Evolutionary conservation across 2,797 vertebrate genomes (phyloP), one percentile per base, ranked within the genome.

Genomic region (Steatocranus sp.): DNA sequence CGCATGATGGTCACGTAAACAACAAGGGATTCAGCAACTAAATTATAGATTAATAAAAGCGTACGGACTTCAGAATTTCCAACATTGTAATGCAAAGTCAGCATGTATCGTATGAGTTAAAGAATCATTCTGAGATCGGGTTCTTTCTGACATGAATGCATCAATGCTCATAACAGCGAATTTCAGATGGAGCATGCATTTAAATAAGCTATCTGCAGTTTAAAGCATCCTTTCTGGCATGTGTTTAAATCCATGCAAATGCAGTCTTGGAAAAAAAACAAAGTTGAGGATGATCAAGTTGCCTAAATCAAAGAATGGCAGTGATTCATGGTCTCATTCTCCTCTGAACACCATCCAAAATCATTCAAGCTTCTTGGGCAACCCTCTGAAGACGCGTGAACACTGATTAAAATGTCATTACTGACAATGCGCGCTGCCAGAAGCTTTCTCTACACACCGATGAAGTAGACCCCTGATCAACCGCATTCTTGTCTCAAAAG

Each of bases 331-430:
- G 76, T 83, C 68, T 80, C 32, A 78, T 80, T 91, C 81, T 84
- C 49, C 46, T 84, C 58, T 70, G 46, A 90, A 86, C 80, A 83
- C 34, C 18, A 76, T 78, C 68, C 77, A 58, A 82, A 90, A 86
- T 86, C 41, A 84, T 81, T 68, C 32, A 11, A 48, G 74, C 76
- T 86, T 63, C 83, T 58, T 84, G 77, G 58, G 76, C 11, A 56
- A 80, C 80, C 82, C 80, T 87, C 80, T 61, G 76, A 91, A 76
- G 83, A 87, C 85, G 78, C 79, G 85, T 77, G 74, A 88, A 80
- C 56, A 34, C 79, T 91, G 88, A 94, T 91, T 93, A 92, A 92
- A 92, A 90, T 87, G 86, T 89, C 86, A 91, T 94, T 73, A 73
- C 25, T 73, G 5, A 73, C 92, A 90, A 85, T 86, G 88, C 56